These are phyloP conservation scores for Buceros bicornis DNA, from an alignment of 2,797 vertebrate genomes.

Conservation along the genomic window DNA sequence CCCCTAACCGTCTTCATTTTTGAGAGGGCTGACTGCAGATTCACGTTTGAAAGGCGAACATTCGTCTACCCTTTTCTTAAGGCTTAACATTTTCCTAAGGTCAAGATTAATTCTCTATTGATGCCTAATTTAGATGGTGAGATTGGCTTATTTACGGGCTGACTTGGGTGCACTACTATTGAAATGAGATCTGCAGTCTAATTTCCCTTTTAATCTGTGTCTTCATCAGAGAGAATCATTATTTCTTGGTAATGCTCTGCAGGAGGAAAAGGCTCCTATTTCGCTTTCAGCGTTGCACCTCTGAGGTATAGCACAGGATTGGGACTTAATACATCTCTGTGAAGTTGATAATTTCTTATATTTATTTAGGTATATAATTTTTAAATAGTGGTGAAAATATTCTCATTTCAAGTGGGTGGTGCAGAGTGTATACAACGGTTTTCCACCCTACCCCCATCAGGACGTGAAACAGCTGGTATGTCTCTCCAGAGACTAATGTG, in stretches of 20 bases:
- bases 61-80: background rate
- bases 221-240: conserved; percentile 28
- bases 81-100: background rate
- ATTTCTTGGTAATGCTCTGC: conserved; percentile 7
- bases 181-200: conserved; percentile 43
- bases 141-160: conserved; percentile 25
- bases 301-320: background rate
- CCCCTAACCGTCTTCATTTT: background rate
- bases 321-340: background rate
- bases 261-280: conserved; percentile 1
- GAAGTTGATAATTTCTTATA: background rate
- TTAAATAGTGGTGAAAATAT: background rate
- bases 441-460: conserved; percentile 3
- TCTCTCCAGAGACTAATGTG: conserved; percentile 40
- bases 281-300: background rate
- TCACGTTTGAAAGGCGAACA: background rate
- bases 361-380: conserved; percentile 1
- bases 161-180: background rate
- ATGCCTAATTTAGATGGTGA: conserved; percentile 15
- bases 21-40: background rate
- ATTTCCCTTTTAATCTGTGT: conserved; percentile 56
- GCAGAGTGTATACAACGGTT: background rate
- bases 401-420: background rate
- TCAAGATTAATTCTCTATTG: background rate
- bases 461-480: conserved; percentile 29